Conservation (phyloP, 1,140 invertebrate genomes). For the Lanistes nyassanus region DNA sequence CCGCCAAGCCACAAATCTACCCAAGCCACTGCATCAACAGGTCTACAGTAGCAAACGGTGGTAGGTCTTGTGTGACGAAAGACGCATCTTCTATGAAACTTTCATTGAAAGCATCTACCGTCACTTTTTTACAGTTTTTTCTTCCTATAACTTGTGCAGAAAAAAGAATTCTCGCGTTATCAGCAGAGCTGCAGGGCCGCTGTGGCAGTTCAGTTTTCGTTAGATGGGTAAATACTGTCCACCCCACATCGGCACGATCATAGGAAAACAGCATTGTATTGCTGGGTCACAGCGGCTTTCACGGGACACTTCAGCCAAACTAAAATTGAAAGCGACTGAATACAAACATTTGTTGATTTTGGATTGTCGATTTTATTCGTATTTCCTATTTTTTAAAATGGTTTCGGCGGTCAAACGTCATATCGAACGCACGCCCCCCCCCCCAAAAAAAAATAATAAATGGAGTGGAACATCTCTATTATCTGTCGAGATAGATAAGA, state of each 20-base stretch:
- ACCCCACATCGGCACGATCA: not conserved
- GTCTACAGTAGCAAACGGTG: not conserved
- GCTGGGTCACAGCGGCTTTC: too few relatives aligned
- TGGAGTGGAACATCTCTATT: too few relatives aligned
- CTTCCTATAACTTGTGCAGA: not conserved
- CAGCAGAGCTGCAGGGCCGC: not conserved
- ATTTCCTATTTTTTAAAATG: too few relatives aligned
- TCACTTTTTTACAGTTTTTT: not conserved
- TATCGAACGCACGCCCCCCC: too few relatives aligned
- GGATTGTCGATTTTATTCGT: too few relatives aligned
- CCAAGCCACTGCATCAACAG: not conserved
- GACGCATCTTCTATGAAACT: not conserved
- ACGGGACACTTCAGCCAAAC: too few relatives aligned
- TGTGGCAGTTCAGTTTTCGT: not conserved
- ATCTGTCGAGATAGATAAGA: too few relatives aligned
- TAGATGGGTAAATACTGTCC: not conserved
- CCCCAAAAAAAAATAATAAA: too few relatives aligned
- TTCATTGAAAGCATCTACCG: not conserved
- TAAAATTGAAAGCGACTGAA: too few relatives aligned
- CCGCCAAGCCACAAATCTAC: not conserved
- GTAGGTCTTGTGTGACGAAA: not conserved
- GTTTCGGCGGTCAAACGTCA: too few relatives aligned
- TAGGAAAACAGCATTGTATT: not conserved
- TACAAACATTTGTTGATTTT: not conserved
- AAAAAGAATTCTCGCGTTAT: not conserved